Conservation (phyloP, 2,888 invertebrate genomes). For the Athetis lepigone region DNA sequence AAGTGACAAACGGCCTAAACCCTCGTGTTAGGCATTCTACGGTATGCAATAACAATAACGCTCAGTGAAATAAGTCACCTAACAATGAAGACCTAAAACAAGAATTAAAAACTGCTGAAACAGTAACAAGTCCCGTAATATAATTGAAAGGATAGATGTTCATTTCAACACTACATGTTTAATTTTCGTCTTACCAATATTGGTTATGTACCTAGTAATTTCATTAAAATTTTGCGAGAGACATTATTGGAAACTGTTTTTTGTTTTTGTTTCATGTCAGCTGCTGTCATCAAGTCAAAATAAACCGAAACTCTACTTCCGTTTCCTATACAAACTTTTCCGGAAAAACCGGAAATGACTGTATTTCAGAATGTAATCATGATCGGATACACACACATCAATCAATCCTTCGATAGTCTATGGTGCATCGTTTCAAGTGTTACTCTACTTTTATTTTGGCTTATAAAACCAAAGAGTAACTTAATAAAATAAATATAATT, state of each 20-base stretch:
- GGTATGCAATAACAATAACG: slow-evolving; percentile 70
- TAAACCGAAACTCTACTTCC: slow-evolving; percentile 64
- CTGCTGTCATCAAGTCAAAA: slow-evolving; percentile 72
- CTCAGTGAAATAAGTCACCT: slow-evolving; percentile 70
- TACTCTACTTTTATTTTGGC: background rate
- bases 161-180: slow-evolving; percentile 21
- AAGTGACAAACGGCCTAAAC: slow-evolving; percentile 63
- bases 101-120: slow-evolving; percentile 72
- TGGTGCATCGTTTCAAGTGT: background rate
- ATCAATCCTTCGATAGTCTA: background rate
- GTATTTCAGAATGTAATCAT: background rate
- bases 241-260: slow-evolving; percentile 86
- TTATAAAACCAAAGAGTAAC: slow-evolving; percentile 47
- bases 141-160: slow-evolving; percentile 30
- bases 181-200: slow-evolving; percentile 72
- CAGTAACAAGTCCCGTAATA: slow-evolving; percentile 46
- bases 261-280: slow-evolving; percentile 86
- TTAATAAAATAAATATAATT: background rate
- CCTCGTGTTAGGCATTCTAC: slow-evolving; percentile 72
- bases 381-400: slow-evolving; percentile 18
- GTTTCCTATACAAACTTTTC: slow-evolving; percentile 50
- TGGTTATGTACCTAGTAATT: slow-evolving; percentile 77
- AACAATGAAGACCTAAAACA: slow-evolving; percentile 76
- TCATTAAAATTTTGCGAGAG: slow-evolving; percentile 86
- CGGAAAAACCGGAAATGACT: slow-evolving; percentile 53